Evolutionary conservation across 2,888 invertebrate genomes (phyloP).

Genomic region (Oxytorus armatus): DNA sequence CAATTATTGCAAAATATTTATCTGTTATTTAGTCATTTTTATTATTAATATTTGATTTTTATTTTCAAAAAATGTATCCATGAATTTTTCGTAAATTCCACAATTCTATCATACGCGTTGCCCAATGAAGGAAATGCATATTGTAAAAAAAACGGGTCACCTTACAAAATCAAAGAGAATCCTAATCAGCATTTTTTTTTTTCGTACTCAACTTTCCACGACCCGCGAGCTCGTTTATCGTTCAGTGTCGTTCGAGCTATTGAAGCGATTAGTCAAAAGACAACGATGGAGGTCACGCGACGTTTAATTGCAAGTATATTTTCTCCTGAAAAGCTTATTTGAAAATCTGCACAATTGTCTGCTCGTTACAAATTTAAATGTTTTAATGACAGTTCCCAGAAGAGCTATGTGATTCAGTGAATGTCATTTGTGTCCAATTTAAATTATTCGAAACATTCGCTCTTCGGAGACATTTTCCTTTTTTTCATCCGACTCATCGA

Average conservation of each 20-base stretch:
- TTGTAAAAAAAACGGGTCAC: neutral
- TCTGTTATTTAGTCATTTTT: too few relatives aligned
- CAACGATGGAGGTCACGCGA: slow-evolving; percentile 50
- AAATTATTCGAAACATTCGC: too few relatives aligned
- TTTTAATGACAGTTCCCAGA: slow-evolving; percentile 12
- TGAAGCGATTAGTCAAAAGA: slow-evolving; percentile 51
- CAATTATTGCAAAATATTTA: too few relatives aligned
- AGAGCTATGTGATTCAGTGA: too few relatives aligned
- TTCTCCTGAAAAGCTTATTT: slow-evolving; percentile 2
- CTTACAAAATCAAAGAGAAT: slow-evolving; percentile 9
- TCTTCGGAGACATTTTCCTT: too few relatives aligned
- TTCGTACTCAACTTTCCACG: slow-evolving; percentile 38
- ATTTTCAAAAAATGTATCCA: neutral
- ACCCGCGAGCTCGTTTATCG: slow-evolving; percentile 9
- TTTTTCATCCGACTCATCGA: too few relatives aligned
- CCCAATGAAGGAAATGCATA: slow-evolving; percentile 44
- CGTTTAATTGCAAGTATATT: slow-evolving; percentile 44
- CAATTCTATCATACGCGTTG: slow-evolving; percentile 14
- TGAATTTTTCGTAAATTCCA: neutral
- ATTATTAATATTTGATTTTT: too few relatives aligned
- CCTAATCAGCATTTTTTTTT: slow-evolving; percentile 56
- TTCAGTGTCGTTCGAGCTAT: slow-evolving; percentile 63
- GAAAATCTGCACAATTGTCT: neutral
- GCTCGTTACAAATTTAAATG: neutral
- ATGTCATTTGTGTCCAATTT: too few relatives aligned